These are phyloP conservation scores for Pomacea maculata DNA, from an alignment of 1,140 invertebrate species.

Conservation along the genomic window DNA sequence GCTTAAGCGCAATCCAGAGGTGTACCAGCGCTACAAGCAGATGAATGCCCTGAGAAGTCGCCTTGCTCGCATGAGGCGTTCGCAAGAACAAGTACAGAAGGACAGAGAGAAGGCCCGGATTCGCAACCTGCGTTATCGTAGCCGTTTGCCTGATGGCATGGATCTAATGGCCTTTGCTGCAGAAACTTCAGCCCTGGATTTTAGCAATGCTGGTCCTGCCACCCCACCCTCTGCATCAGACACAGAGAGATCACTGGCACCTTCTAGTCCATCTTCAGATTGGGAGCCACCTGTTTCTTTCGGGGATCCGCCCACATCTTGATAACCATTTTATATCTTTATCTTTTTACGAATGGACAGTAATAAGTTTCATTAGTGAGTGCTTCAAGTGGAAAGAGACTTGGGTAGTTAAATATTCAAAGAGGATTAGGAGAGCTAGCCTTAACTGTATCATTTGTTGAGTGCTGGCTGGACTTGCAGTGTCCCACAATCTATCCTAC, in stretches of 20 bases:
- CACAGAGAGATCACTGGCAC: background rate
- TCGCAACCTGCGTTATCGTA: constrained; percentile 9
- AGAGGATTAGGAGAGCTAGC: background rate
- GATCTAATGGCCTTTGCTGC: constrained; percentile 13
- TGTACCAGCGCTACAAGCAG: constrained; percentile 25
- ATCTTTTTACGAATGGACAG: background rate
- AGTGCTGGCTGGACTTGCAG: too few species aligned
- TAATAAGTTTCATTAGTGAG: background rate
- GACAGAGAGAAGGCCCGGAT: constrained; percentile 11
- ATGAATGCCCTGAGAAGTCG: constrained; percentile 22
- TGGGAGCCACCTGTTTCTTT: constrained; percentile 18
- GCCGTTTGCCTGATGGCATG: background rate
- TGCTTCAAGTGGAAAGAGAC: background rate
- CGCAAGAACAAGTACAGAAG: constrained; percentile 16
- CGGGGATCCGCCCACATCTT: background rate
- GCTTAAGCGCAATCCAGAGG: constrained; percentile 21
- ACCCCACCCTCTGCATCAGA: constrained; percentile 7
- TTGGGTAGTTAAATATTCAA: background rate
- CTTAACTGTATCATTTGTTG: background rate
- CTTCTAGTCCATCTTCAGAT: background rate
- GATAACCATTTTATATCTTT: background rate
- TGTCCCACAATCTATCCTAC: too few species aligned
- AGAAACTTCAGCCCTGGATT: constrained; percentile 12
- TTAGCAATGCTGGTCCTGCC: background rate
- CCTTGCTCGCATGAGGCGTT: constrained; percentile 19